These are phyloP conservation scores for Oligia strigilis DNA, from an alignment of 2,888 invertebrate species.

Conservation along the genomic window DNA sequence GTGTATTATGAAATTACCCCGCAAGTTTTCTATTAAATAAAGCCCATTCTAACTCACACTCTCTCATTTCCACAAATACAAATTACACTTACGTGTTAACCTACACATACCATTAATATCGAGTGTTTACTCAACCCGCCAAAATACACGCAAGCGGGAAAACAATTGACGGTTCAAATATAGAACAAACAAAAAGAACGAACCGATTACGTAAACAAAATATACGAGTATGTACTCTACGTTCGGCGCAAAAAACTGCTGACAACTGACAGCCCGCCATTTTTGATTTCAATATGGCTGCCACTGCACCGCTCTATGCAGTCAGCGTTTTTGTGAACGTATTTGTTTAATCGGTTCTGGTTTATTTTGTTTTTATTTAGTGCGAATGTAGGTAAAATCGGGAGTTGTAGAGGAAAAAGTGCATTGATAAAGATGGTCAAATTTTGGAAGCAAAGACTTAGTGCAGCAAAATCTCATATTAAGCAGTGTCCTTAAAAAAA, in stretches of 20 bases:
- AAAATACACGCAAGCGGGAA: conserved; percentile 51
- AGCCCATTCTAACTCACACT: not conserved
- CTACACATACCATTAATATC: conserved; percentile 6
- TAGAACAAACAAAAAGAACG: conserved; percentile 68
- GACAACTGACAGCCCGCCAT: conserved; percentile 81
- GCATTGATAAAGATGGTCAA: not conserved
- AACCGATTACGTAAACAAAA: conserved; percentile 74
- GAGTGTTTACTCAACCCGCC: conserved; percentile 38
- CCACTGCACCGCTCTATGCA: conserved; percentile 80
- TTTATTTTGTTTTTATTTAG: conserved; percentile 66
- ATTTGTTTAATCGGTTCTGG: conserved; percentile 76
- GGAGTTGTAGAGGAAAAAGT: not conserved
- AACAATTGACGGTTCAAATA: conserved; percentile 61
- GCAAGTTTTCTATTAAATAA: not conserved
- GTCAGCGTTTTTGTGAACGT: conserved; percentile 82
- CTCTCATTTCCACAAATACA: not conserved
- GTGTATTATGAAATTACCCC: not conserved
- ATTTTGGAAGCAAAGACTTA: no score
- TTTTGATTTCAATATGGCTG: conserved; percentile 82
- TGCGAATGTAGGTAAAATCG: conserved; percentile 28
- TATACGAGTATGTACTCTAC: conserved; percentile 67
- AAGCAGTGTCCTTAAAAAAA: not conserved
- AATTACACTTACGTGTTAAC: not conserved
- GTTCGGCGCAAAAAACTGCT: conserved; percentile 80
- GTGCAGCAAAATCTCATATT: not conserved